These are phyloP conservation scores for Leucoraja ocellata DNA, from an alignment of 2,797 vertebrate species.

Conservation along the genomic window DNA sequence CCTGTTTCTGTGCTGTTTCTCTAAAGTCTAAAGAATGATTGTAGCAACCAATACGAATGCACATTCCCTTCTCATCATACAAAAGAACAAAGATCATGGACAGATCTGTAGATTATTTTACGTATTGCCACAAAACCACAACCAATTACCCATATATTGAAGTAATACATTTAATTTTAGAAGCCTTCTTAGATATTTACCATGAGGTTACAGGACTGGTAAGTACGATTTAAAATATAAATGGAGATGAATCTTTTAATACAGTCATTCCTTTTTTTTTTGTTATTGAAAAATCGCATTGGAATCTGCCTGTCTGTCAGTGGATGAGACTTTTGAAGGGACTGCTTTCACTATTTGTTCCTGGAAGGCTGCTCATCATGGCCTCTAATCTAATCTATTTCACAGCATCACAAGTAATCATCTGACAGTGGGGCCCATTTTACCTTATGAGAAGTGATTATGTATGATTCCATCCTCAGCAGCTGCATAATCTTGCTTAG, in stretches of 20 bases:
- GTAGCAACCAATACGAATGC: not conserved
- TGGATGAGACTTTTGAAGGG: not conserved
- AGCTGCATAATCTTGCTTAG: not conserved
- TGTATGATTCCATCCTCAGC: not conserved
- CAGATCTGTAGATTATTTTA: not conserved
- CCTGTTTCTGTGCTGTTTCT: too few relatives aligned
- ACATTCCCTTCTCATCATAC: not conserved
- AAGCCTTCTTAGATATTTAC: not conserved
- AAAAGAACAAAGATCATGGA: not conserved
- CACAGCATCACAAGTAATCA: not conserved
- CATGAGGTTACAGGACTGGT: not conserved
- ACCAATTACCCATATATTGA: not conserved
- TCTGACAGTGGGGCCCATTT: conserved; percentile 4
- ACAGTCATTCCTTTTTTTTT: not conserved
- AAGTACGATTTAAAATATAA: not conserved
- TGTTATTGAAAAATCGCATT: not conserved
- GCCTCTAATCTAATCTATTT: not conserved
- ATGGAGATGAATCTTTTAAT: not conserved
- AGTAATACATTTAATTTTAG: not conserved
- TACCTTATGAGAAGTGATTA: not conserved
- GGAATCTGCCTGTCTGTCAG: not conserved
- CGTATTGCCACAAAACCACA: not conserved
- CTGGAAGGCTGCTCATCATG: not conserved
- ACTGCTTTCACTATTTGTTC: not conserved
- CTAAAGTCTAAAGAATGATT: too few relatives aligned